Base-by-base conservation (phyloP, 2,797 vertebrate genomes). In the Chelidonichthys spinosus region DNA sequence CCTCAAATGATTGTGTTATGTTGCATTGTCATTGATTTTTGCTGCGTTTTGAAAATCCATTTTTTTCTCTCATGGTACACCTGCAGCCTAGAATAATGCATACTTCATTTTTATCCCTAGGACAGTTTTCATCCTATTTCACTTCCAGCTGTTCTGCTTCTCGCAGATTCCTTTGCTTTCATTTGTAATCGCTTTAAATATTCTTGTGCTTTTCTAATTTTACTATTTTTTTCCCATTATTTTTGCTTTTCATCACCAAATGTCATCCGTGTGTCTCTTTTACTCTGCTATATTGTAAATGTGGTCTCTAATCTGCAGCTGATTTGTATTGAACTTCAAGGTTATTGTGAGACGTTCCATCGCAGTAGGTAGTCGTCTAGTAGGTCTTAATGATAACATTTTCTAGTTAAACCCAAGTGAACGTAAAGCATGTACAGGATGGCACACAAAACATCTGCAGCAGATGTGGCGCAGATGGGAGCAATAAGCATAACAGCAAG, bases 351-450 rank as follows among this genome's bases (percentile, higher is more conserved):
- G 33, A 60, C 54, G 49, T 56, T 54, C 33, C n/a, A 39, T 78
- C 36, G 63, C 11, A 9, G 33, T 44, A 56, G 54, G 40, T 71
- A 37, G 49, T 63, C 72, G 37, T 73, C 25, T 25, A 25, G 25
- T 25, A 25, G 25, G 25, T 25, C 25, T 82, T 62, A 87, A 75
- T 76, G 49, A 71, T 75, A 71, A 14, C 32, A 35, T 70, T 63
- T 15, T 65, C 58, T 75, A 79, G 85, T 83, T 73, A 79, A 76
- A 72, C 18, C 70, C 74, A 78, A 77, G 80, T 61, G 64, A 86
- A 74, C 50, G 64, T 63, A 32, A 36, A 74, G 53, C 44, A 46
- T 33, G 33, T 56, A 46, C 47, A 53, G 52, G 61, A n/a, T 17
- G 40, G 58, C 50, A 35, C 62, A 53, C 55, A 79, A 56, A 65